These are phyloP conservation scores for Prochilodus magdalenae DNA, from an alignment of 2,113 vertebrate species.

Conservation along the genomic window DNA sequence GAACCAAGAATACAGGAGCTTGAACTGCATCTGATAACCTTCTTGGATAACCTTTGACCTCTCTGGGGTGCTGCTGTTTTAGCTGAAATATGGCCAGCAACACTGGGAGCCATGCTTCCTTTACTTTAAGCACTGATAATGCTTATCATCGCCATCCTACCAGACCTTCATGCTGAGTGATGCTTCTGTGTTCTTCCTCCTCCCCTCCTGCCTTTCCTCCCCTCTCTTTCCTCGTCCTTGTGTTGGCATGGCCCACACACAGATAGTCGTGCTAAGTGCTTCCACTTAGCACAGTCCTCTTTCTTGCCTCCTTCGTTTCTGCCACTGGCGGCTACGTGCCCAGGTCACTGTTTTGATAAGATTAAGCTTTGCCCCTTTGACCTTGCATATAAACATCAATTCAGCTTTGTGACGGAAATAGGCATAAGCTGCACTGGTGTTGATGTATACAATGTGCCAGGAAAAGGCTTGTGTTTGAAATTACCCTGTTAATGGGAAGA, in stretches of 20 bases:
- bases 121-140: slow-evolving; percentile 45
- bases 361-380: neutral
- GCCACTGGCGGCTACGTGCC: slow-evolving; percentile 4
- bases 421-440: neutral
- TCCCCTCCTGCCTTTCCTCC: slow-evolving; percentile 5
- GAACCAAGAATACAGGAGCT: slow-evolving; percentile 28
- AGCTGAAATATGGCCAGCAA: slow-evolving; percentile 43
- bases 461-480: slow-evolving; percentile 7
- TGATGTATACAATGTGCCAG: slow-evolving; percentile 8
- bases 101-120: slow-evolving; percentile 47
- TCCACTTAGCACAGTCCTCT: slow-evolving; percentile 12
- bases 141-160: slow-evolving; percentile 48
- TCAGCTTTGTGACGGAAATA: slow-evolving; percentile 5
- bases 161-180: slow-evolving; percentile 49
- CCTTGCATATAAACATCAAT: neutral
- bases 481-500: neutral
- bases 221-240: neutral
- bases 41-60: slow-evolving; percentile 57
- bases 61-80: slow-evolving; percentile 34
- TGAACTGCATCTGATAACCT: slow-evolving; percentile 51
- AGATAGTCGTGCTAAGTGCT: slow-evolving; percentile 19
- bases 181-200: slow-evolving; percentile 34
- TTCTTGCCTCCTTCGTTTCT: neutral
- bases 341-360: slow-evolving; percentile 45
- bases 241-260: slow-evolving; percentile 27